Percentiles rank a stretch among this genome's conserved stretches.
phyloP scores from a whole-genome alignment of 2,888 invertebrate genomes.

The Alviniconcha strummeri region DNA sequence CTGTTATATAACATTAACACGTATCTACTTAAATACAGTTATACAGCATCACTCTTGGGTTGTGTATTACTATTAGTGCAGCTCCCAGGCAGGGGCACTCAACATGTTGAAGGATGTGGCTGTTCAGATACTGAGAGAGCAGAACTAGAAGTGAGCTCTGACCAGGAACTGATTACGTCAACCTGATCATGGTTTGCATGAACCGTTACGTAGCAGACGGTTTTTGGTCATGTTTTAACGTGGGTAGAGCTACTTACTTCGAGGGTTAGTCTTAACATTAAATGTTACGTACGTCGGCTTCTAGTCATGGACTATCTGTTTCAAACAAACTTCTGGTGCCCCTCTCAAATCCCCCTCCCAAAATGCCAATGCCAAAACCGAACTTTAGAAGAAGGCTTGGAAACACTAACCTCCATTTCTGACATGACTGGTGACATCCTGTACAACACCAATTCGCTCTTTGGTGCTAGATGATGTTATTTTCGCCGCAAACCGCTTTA shows the following conservation, averaged over 20 bases:
- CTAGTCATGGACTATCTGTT: no score
- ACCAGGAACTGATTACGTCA: not conserved
- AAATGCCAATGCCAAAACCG: no score
- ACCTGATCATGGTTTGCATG: not conserved
- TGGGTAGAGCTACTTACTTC: no score
- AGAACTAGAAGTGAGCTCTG: not conserved
- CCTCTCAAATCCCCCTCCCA: no score
- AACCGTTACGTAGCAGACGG: not conserved
- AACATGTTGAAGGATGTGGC: no score
- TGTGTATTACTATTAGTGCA: not conserved
- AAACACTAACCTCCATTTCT: slow-evolving; percentile 55
- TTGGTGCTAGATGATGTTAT: slow-evolving; percentile 63
- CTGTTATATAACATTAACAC: not conserved
- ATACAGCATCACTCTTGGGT: not conserved
- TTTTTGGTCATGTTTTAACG: no score
- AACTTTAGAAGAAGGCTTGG: not conserved
- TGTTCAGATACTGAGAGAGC: no score
- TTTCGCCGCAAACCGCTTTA: slow-evolving; percentile 66
- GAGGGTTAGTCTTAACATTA: no score
- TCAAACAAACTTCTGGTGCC: no score
- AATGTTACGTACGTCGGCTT: no score
- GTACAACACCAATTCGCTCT: slow-evolving; percentile 56
- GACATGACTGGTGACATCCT: slow-evolving; percentile 57
- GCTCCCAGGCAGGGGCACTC: no score
- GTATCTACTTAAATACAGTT: not conserved